Conservation (phyloP, 2,888 invertebrate species). For the Alsophila aescularia region DNA sequence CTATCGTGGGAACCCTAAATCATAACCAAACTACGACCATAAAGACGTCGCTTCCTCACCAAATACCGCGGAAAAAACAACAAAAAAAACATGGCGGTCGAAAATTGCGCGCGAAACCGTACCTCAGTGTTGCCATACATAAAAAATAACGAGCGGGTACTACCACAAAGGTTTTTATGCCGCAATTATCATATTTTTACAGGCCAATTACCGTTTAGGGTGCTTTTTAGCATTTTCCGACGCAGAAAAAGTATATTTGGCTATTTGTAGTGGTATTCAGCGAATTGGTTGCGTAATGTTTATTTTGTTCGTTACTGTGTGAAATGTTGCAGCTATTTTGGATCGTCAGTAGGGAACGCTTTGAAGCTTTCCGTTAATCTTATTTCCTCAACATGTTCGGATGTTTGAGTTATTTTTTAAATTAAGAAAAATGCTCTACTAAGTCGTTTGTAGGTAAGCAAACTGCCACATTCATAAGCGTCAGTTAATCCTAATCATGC, state of each 20-base stretch:
- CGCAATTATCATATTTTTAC: slow-evolving; percentile 76
- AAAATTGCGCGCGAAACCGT: slow-evolving; percentile 60
- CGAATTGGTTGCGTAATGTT: slow-evolving; percentile 39
- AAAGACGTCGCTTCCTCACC: slow-evolving; percentile 34
- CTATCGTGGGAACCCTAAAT: slow-evolving; percentile 28
- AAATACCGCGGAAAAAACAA: slow-evolving; percentile 39
- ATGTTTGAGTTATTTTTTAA: no score
- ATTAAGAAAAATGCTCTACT: no score
- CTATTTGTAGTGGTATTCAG: slow-evolving; percentile 44
- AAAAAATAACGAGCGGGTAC: slow-evolving; percentile 69
- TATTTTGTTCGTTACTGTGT: slow-evolving; percentile 8
- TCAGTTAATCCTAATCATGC: no score
- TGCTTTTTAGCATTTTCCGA: slow-evolving; percentile 53
- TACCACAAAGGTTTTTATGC: slow-evolving; percentile 69
- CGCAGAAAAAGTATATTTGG: slow-evolving; percentile 41
- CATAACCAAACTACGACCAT: slow-evolving; percentile 31
- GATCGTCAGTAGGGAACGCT: slow-evolving; percentile 1
- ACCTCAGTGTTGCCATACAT: slow-evolving; percentile 55
- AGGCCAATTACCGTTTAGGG: slow-evolving; percentile 68
- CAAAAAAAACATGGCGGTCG: slow-evolving; percentile 56
- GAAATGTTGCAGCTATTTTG: slow-evolving; percentile 3
- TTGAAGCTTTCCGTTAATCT: background rate
- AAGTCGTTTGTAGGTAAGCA: no score
- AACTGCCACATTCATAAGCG: no score
- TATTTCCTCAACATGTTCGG: no score